These are phyloP conservation scores for Martes flavigula DNA, from an alignment of 2,797 vertebrate species.

Conservation along the genomic window DNA sequence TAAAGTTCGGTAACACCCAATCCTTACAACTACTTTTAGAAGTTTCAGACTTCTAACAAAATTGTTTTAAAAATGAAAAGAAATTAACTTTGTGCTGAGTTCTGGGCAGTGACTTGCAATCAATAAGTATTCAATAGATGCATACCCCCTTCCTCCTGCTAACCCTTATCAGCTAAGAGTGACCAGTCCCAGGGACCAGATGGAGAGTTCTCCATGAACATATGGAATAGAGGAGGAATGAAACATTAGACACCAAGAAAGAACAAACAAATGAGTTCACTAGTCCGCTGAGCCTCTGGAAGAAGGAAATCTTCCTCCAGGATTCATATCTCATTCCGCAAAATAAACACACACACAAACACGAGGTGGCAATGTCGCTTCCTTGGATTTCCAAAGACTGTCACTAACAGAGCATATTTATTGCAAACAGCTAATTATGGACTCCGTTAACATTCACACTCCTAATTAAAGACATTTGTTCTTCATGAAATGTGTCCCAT, in stretches of 20 bases:
- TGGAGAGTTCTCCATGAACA: background rate
- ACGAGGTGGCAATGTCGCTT: background rate
- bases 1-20: background rate
- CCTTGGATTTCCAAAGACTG: background rate
- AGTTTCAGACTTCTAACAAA: background rate
- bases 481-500: background rate
- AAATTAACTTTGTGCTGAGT: background rate
- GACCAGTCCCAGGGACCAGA: background rate
- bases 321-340: background rate
- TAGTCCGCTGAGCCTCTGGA: background rate
- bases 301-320: background rate
- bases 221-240: background rate
- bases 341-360: background rate
- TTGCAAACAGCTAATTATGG: background rate
- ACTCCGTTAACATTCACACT: background rate
- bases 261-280: background rate
- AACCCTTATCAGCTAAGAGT: background rate
- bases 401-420: background rate
- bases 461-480: conserved; percentile 6
- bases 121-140: background rate
- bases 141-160: background rate
- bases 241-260: background rate
- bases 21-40: background rate
- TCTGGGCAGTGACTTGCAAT: background rate
- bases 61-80: background rate